Conservation (phyloP, 2,113 vertebrate genomes). For the Nerophis ophidion region DNA sequence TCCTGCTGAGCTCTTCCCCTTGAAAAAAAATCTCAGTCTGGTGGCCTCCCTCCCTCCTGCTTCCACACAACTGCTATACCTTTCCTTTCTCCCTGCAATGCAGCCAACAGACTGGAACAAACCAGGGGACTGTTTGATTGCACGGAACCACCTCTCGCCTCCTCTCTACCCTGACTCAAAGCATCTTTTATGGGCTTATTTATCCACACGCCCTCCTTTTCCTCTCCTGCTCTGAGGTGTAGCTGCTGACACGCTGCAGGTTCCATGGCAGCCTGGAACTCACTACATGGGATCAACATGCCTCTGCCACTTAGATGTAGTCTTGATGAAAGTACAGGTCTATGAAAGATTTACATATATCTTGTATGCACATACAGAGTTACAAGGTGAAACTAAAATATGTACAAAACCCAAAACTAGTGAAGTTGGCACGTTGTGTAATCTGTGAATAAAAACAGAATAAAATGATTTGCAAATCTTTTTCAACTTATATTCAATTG, state of each 20-base stretch:
- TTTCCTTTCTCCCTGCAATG: conserved; percentile 55
- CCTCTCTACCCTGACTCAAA: conserved; percentile 57
- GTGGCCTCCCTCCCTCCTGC: conserved; percentile 19
- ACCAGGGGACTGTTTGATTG: conserved; percentile 50
- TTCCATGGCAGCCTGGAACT: conserved; percentile 32
- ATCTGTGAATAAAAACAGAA: no score
- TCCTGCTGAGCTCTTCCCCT: conserved; percentile 26
- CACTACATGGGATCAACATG: conserved; percentile 46
- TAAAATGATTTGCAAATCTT: no score
- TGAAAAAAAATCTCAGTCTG: background rate
- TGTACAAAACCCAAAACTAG: no score
- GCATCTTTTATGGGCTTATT: conserved; percentile 73
- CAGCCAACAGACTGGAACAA: conserved; percentile 50
- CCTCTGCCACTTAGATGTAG: conserved; percentile 8
- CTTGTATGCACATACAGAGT: background rate
- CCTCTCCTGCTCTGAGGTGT: conserved; percentile 19
- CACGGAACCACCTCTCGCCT: conserved; percentile 47
- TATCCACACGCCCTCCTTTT: conserved; percentile 53
- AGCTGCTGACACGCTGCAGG: conserved; percentile 55
- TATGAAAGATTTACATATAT: background rate
- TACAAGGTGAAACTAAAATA: no score
- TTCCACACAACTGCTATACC: conserved; percentile 22
- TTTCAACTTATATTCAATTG: no score
- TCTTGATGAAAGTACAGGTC: conserved; percentile 20
- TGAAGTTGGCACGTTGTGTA: no score